A percentile compares a stretch with the other conserved stretches of the same genome.
phyloP scores from a whole-genome alignment of 2,113 vertebrate species.

The Ammodytes dubius region DNA sequence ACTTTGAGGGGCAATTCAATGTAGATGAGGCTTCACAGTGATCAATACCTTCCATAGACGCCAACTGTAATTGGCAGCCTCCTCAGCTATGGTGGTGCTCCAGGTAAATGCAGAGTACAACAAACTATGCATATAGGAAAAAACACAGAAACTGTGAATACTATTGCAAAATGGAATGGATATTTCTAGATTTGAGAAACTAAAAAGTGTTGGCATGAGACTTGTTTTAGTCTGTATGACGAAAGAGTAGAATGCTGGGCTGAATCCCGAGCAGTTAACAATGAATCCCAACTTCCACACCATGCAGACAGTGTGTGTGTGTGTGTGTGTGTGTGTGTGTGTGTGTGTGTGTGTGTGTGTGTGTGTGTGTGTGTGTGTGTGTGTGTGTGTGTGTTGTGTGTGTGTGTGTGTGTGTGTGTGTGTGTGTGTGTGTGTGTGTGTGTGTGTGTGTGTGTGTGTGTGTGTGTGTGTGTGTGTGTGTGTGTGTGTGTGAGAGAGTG shows the following conservation, averaged over 20 bases:
- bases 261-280: neutral
- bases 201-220: neutral
- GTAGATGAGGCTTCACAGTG: neutral
- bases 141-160: neutral
- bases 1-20: conserved; percentile 33
- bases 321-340: neutral
- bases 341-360: too few species aligned
- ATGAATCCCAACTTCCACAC: neutral
- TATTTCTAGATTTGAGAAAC: neutral
- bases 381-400: neutral
- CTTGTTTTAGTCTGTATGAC: neutral
- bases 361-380: neutral
- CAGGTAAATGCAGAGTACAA: neutral
- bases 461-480: neutral
- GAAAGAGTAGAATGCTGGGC: neutral
- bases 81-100: neutral
- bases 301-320: neutral
- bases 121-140: neutral
- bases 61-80: conserved; percentile 2
- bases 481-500: neutral
- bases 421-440: too few species aligned
- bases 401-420: neutral
- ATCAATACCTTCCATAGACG: conserved; percentile 11
- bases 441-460: too few species aligned
- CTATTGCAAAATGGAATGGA: neutral